Evolutionary conservation across 1,140 invertebrate genomes (phyloP).

Genomic region (Cydia pomonella): DNA sequence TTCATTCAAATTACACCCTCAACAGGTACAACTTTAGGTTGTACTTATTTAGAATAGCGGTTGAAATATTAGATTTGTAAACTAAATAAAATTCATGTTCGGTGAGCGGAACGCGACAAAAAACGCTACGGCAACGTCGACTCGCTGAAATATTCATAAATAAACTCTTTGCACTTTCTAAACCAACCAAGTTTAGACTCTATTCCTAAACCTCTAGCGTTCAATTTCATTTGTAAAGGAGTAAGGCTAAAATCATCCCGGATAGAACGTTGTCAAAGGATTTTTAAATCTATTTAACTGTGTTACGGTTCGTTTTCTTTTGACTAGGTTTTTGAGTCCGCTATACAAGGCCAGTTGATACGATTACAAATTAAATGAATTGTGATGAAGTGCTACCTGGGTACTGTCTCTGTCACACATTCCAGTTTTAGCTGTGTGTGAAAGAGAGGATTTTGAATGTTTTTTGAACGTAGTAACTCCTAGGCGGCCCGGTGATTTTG

Average conservation of each 20-base stretch:
- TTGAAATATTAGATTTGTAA: not conserved
- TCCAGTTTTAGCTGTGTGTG: not conserved
- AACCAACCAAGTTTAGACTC: not conserved
- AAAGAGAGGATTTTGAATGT: not conserved
- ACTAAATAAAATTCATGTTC: conserved; percentile 10
- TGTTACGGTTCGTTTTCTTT: not conserved
- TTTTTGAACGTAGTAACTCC: not conserved
- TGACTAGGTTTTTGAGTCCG: not conserved
- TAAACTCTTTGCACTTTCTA: conserved; percentile 3
- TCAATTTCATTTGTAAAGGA: not conserved
- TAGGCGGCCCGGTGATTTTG: not conserved
- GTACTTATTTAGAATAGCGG: not conserved
- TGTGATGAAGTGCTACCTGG: conserved; percentile 20
- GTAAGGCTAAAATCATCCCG: not conserved
- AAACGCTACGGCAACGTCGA: not conserved
- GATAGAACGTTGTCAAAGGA: not conserved
- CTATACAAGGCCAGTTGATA: not conserved
- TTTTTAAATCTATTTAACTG: not conserved
- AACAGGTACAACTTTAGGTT: not conserved
- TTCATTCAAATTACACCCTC: not conserved
- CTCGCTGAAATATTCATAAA: conserved; percentile 25
- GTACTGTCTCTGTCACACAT: not conserved
- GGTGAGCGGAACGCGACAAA: conserved; percentile 15
- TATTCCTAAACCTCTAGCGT: not conserved
- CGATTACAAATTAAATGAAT: conserved; percentile 35